Evolutionary conservation across 2,888 invertebrate species (phyloP), one percentile per base, ranked within the genome.

Genomic region (Caenorhabditis parvicauda): DNA sequence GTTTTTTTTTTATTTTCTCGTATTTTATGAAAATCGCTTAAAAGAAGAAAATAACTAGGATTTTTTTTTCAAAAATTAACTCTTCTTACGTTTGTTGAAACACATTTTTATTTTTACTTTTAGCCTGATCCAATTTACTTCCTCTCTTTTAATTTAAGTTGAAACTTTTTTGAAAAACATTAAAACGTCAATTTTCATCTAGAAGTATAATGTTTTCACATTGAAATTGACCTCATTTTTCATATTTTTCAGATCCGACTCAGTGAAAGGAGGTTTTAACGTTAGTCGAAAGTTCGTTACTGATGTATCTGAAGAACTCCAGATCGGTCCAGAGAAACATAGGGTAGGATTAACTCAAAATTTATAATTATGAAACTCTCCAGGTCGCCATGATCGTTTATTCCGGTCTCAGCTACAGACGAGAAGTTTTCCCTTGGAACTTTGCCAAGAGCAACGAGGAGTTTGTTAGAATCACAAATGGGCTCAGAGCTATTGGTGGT

Each of bases 391-490:
- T 77, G 75, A 75, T 77, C 43, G 76, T 76, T 32, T 77, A 77
- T 50, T 77, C 77, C 9, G 77, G 77, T 42, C 51, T 63, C 25
- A 69, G 65, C 44, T 76, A 75, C 51, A 64, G 72, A 12, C 45
- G 75, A 45, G 75, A 77, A 48, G 68, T 76, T 3, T 71, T 71
- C 54, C 64, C 63, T 14, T 77, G 76, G 76, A 76, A 76, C 51
- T 77, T 77, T 44, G 77, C 76, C 22, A 77, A 75, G 43, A 73
- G 59, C 37, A 77, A 77, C 54, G 70, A 75, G 21, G 75, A 77
- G 46, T 79, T 79, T 45, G 63, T 65, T 22, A 41, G 54, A 22
- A 70, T 70, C 28, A 64, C 69, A 5, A 65, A 65, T 45, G 60
- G 57, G 5, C 50, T 77, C 27, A 57, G 77, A 47, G 73, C 75